Conservation (phyloP, 2,113 vertebrate genomes). For the Oncorhynchus clarkii region DNA sequence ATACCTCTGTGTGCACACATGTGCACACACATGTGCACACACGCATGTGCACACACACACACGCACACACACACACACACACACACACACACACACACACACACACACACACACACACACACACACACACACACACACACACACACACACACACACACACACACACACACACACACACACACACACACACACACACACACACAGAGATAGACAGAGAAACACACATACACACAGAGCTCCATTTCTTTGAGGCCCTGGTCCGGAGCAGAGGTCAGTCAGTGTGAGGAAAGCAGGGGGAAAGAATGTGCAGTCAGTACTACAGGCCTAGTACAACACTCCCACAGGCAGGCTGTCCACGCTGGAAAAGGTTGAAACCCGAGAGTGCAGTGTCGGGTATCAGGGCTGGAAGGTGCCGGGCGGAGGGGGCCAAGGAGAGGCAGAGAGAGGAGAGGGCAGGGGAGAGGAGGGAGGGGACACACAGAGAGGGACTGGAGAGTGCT, state of each 20-base stretch:
- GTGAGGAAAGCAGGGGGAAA: constrained; percentile 67
- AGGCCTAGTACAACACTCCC: constrained; percentile 1
- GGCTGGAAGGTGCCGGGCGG: constrained; percentile 25
- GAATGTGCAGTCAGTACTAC: constrained; percentile 69
- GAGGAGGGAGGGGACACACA: constrained; percentile 48
- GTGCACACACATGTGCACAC: not conserved
- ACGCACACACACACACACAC: not conserved
- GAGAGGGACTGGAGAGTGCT: constrained; percentile 34
- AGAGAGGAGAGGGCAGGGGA: constrained; percentile 38
- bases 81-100: not conserved
- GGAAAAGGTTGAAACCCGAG: constrained; percentile 73
- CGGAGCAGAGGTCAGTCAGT: constrained; percentile 46
- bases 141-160: too few species aligned
- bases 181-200: too few species aligned
- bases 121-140: too few species aligned
- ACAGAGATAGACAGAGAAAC: constrained; percentile 13
- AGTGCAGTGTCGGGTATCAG: constrained; percentile 67
- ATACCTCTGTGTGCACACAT: constrained; percentile 51
- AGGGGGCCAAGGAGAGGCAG: constrained; percentile 46
- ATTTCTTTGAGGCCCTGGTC: constrained; percentile 68
- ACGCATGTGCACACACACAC: constrained; percentile 22
- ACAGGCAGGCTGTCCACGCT: constrained; percentile 64
- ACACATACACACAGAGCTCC: constrained; percentile 45
- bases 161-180: constrained; percentile 21
- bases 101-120: not conserved